Conservation (phyloP, 2,113 vertebrate species). For the Hipposideros armiger region DNA sequence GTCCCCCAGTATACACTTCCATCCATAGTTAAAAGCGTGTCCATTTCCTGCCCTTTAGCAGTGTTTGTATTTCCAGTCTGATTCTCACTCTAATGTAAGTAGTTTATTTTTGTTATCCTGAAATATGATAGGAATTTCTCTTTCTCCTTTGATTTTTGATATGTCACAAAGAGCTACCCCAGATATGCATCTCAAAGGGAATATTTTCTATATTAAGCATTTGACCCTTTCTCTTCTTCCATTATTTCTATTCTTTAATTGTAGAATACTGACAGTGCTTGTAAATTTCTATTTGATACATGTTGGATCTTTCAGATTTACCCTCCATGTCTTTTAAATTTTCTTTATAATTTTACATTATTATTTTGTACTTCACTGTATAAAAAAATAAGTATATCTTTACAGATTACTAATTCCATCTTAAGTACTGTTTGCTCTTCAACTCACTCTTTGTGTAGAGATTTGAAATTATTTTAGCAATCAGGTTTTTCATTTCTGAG, state of each 20-base stretch:
- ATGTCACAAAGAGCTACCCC: not conserved
- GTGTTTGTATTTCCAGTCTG: not conserved
- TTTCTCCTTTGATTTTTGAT: not conserved
- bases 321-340: not conserved
- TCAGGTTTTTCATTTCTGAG: not conserved
- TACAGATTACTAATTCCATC: not conserved
- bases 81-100: not conserved
- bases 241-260: not conserved
- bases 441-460: not conserved
- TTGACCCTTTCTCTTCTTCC: not conserved
- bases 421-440: not conserved
- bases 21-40: not conserved
- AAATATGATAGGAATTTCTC: not conserved
- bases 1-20: not conserved
- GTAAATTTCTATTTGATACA: not conserved
- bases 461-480: not conserved
- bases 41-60: not conserved
- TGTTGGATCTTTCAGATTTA: not conserved
- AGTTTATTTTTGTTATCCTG: not conserved
- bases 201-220: conserved; percentile 10
- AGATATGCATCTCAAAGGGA: not conserved
- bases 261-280: not conserved
- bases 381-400: not conserved
- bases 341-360: not conserved
- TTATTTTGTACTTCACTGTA: not conserved